phyloP scores from a whole-genome alignment of 2,797 vertebrate species.

The Caiman crocodilus region DNA sequence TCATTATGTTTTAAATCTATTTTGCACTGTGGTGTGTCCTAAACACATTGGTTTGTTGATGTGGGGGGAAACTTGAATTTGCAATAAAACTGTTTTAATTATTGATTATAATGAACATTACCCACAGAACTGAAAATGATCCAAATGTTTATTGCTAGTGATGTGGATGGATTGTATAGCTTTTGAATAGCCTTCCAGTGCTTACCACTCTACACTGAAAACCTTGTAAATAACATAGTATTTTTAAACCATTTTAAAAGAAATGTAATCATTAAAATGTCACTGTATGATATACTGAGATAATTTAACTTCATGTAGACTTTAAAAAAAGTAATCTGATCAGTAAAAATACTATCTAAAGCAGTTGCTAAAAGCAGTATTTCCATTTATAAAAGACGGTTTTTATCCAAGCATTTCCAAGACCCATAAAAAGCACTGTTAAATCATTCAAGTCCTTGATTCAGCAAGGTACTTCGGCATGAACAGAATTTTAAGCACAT shows the following conservation, averaged over 20 bases:
- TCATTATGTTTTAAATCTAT: not conserved
- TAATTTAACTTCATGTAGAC: not conserved
- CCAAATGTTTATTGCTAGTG: too few species aligned
- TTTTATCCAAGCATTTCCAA: conserved; percentile 73
- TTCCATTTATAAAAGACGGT: conserved; percentile 75
- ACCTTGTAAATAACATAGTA: not conserved
- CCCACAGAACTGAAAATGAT: too few species aligned
- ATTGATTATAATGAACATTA: not conserved
- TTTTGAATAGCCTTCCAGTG: not conserved
- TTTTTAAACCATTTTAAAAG: not conserved
- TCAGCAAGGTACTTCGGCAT: not conserved
- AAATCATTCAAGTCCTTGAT: not conserved
- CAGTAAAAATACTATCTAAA: not conserved
- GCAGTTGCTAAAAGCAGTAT: conserved; percentile 65
- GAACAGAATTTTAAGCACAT: not conserved
- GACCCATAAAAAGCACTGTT: not conserved
- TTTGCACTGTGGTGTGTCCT: not conserved
- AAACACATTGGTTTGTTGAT: not conserved
- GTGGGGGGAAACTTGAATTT: not conserved
- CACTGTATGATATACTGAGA: not conserved
- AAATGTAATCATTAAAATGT: not conserved
- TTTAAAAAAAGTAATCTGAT: not conserved
- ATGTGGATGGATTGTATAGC: not conserved
- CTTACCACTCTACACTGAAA: not conserved
- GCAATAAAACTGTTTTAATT: not conserved